Evolutionary conservation across 2,113 vertebrate species (phyloP).

Genomic region (Gadus chalcogrammus): DNA sequence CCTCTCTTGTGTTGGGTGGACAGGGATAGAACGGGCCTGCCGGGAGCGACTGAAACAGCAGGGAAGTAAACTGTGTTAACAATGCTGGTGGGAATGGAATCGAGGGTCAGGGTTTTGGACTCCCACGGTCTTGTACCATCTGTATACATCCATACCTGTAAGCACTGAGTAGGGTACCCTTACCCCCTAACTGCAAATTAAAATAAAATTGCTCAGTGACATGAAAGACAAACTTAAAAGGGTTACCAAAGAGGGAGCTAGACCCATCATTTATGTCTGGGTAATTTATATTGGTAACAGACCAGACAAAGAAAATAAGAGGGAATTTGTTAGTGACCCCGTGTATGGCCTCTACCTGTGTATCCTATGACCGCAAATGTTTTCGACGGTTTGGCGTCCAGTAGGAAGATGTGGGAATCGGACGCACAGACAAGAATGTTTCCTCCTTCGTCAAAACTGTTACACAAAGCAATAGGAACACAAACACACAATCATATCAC

Average conservation of each 20-base stretch:
- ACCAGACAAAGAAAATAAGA: no score
- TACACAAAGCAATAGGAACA: conserved; percentile 29
- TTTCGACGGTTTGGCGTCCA: conserved; percentile 81
- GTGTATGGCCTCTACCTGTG: conserved; percentile 67
- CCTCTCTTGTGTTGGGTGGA: conserved; percentile 68
- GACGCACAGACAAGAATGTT: conserved; percentile 76
- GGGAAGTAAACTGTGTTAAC: no score
- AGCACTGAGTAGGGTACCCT: neutral
- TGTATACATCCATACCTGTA: neutral
- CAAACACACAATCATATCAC: neutral
- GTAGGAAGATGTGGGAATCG: conserved; percentile 78
- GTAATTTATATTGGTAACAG: no score
- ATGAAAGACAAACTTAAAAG: no score
- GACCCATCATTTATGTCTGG: no score
- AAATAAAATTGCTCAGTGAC: no score
- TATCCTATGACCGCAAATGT: conserved; percentile 86
- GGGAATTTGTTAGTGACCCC: no score
- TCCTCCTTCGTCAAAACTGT: conserved; percentile 86
- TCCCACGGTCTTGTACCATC: neutral
- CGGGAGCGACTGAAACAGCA: conserved; percentile 65
- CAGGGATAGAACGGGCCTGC: conserved; percentile 73
- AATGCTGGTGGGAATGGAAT: neutral
- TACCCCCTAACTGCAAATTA: no score
- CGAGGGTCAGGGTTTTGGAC: neutral
- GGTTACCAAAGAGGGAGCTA: no score